Conservation (phyloP, 1,140 invertebrate genomes). For the Drosophila ercepeae region DNA sequence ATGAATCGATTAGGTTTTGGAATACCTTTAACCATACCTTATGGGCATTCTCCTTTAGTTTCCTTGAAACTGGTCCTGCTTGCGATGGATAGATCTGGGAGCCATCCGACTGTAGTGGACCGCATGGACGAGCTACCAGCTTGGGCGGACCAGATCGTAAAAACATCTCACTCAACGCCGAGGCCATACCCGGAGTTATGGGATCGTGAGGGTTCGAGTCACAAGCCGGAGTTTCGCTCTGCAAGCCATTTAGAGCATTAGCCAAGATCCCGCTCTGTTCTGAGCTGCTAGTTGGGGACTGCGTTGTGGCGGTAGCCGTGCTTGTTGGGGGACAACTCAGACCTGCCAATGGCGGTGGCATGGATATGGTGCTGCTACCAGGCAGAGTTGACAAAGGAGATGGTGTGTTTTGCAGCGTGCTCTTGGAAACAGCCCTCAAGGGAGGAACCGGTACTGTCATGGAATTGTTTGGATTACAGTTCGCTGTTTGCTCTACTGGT, state of each 20-base stretch:
- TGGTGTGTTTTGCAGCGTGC: conserved; percentile 38
- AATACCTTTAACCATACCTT: too few species aligned
- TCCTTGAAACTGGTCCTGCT: conserved; percentile 82
- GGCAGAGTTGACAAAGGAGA: not conserved
- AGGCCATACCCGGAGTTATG: conserved; percentile 65
- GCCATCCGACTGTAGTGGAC: conserved; percentile 80
- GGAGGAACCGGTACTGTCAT: conserved; percentile 75
- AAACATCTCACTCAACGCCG: conserved; percentile 79
- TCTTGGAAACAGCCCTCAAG: conserved; percentile 71
- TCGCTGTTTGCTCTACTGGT: conserved; percentile 55
- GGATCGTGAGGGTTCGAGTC: conserved; percentile 44
- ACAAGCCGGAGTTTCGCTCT: conserved; percentile 30
- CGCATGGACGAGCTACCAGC: conserved; percentile 82
- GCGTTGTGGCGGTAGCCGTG: not conserved
- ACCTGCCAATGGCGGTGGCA: conserved; percentile 68
- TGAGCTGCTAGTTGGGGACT: not conserved
- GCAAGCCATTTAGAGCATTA: conserved; percentile 52
- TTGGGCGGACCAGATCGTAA: conserved; percentile 79
- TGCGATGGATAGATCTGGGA: conserved; percentile 80
- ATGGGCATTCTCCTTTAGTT: conserved; percentile 84
- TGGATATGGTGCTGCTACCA: conserved; percentile 2
- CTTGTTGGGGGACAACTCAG: conserved; percentile 34
- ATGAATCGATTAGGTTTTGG: too few species aligned
- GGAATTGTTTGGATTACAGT: conserved; percentile 37
- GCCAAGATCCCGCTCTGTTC: conserved; percentile 40